Conservation (phyloP, 2,113 vertebrate species). For the Ochotona princeps region DNA sequence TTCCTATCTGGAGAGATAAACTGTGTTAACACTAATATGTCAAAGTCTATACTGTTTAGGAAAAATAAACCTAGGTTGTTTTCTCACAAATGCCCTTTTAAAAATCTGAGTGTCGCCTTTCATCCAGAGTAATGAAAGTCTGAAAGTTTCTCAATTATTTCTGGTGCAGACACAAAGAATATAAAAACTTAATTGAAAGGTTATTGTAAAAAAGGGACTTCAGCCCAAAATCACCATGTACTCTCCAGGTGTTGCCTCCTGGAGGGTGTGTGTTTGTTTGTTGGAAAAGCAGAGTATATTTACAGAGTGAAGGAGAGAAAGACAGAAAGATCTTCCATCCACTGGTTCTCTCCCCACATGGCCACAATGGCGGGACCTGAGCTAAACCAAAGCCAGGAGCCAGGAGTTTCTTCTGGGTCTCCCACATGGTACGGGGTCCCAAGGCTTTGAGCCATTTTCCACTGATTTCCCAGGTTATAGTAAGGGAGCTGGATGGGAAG, state of each 20-base stretch:
- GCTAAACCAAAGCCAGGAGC: too few species aligned
- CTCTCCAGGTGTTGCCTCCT: not conserved
- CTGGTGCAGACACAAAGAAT: not conserved
- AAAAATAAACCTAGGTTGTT: constrained; percentile 33
- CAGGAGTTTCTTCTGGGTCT: too few species aligned
- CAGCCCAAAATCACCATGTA: not conserved
- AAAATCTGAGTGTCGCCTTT: not conserved
- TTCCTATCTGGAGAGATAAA: not conserved
- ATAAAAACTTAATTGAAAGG: not conserved
- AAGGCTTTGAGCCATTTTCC: too few species aligned
- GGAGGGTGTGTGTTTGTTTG: too few species aligned
- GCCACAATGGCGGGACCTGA: too few species aligned
- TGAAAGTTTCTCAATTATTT: constrained; percentile 1
- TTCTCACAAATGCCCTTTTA: constrained; percentile 4
- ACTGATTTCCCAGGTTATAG: too few species aligned
- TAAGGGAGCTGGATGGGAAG: too few species aligned
- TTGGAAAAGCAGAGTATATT: too few species aligned
- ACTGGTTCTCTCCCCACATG: too few species aligned
- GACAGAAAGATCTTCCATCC: too few species aligned
- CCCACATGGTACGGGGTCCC: too few species aligned
- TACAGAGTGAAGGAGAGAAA: too few species aligned
- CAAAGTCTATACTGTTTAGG: not conserved
- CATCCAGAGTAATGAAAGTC: not conserved
- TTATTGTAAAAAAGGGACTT: not conserved
- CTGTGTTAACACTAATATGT: not conserved